Percentiles rank a stretch among this genome's conserved stretches.
These are phyloP conservation scores for Rhyacichthys aspro DNA, from an alignment of 2,797 vertebrate species.

Conservation along the genomic window DNA sequence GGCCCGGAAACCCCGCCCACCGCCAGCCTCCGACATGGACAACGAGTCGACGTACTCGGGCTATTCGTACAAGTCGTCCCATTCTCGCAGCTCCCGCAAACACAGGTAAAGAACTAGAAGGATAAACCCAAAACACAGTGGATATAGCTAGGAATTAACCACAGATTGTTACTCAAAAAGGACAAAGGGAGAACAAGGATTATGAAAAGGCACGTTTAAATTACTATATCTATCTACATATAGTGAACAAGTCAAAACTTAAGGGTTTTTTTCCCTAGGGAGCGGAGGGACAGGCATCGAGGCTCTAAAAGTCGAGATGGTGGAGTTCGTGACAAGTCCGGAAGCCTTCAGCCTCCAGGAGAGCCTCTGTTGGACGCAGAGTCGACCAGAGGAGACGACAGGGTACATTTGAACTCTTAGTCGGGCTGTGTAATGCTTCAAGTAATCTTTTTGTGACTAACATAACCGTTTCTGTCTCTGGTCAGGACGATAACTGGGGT, in stretches of 20 bases:
- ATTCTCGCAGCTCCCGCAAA: conserved; percentile 89
- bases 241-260: background rate
- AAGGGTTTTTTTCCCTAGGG: conserved; percentile 69
- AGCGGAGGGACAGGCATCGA: conserved; percentile 86
- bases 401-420: conserved; percentile 75
- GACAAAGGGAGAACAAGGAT: too few relatives aligned
- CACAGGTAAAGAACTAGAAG: conserved; percentile 79
- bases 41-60: conserved; percentile 92
- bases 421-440: too few relatives aligned
- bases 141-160: too few relatives aligned
- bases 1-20: conserved; percentile 65
- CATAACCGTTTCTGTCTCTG: background rate
- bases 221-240: background rate
- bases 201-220: too few relatives aligned
- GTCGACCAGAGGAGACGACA: conserved; percentile 89
- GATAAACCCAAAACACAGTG: too few relatives aligned
- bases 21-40: conserved; percentile 85
- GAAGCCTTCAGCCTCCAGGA: conserved; percentile 90
- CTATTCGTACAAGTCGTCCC: conserved; percentile 91
- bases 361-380: conserved; percentile 89
- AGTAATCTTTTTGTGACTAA: too few relatives aligned
- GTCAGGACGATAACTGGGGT: conserved; percentile 94
- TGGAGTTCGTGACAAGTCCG: conserved; percentile 87
- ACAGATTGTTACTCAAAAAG: too few relatives aligned
- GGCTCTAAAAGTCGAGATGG: conserved; percentile 88